Evolutionary conservation across 2,797 vertebrate genomes (phyloP).

Genomic region (Otolemur crassicaudatus): DNA sequence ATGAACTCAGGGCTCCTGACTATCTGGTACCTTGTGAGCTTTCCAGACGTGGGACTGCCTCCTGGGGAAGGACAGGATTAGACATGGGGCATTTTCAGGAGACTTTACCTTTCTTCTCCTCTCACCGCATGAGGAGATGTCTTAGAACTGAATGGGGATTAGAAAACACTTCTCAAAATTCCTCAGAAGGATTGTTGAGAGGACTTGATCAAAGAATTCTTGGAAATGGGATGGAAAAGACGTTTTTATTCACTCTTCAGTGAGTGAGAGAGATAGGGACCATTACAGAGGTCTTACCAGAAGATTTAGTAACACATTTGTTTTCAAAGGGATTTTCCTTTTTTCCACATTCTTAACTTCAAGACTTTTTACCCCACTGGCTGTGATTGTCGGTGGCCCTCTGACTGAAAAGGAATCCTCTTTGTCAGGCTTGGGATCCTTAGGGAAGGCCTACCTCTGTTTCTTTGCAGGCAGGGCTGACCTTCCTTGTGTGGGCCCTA

Average conservation of each 20-base stretch:
- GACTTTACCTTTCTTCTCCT: background rate
- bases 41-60: background rate
- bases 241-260: background rate
- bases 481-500: slow-evolving; percentile 38
- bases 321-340: slow-evolving; percentile 60
- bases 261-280: background rate
- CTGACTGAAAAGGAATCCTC: slow-evolving; percentile 1
- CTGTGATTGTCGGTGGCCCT: background rate
- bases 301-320: slow-evolving; percentile 34
- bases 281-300: background rate
- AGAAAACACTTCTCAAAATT: slow-evolving; percentile 15
- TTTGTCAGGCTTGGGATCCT: background rate
- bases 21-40: background rate
- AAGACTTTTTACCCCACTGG: background rate
- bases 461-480: background rate
- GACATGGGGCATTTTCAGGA: background rate
- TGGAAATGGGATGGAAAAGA: background rate
- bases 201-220: background rate
- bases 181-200: background rate
- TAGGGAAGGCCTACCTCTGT: background rate
- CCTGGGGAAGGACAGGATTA: background rate
- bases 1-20: background rate
- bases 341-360: slow-evolving; percentile 47
- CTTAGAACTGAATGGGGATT: background rate
- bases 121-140: background rate